Evolutionary conservation across 1,140 invertebrate species (phyloP).

Genomic region (Zaprionus ghesquierei): DNA sequence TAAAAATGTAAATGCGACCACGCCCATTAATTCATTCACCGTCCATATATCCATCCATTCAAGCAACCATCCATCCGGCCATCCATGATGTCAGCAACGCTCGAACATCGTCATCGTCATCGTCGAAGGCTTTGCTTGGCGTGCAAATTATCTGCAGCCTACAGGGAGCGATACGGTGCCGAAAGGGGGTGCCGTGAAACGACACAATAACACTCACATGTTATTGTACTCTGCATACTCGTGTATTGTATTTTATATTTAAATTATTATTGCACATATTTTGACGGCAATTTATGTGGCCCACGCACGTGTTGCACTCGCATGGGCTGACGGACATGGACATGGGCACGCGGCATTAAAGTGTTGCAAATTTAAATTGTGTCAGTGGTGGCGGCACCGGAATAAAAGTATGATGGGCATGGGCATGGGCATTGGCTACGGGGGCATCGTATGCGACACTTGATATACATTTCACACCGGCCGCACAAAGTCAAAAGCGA

Average conservation of each 20-base stretch:
- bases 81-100: slow-evolving; percentile 42
- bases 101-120: slow-evolving; percentile 11
- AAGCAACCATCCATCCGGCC: slow-evolving; percentile 10
- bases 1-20: slow-evolving; percentile 63
- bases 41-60: slow-evolving; percentile 1
- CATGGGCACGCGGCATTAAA: slow-evolving; percentile 19
- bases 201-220: slow-evolving; percentile 43
- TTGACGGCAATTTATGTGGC: slow-evolving; percentile 59
- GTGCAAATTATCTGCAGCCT: slow-evolving; percentile 26
- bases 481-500: slow-evolving; percentile 30
- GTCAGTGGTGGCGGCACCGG: slow-evolving; percentile 50
- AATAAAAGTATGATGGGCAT: slow-evolving; percentile 29
- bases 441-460: slow-evolving; percentile 41
- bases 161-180: slow-evolving; percentile 8
- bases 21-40: slow-evolving; percentile 25
- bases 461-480: slow-evolving; percentile 62
- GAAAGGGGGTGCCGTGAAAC: slow-evolving; percentile 23
- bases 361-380: slow-evolving; percentile 61
- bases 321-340: background rate
- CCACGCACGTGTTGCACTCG: slow-evolving; percentile 63
- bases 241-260: slow-evolving; percentile 57
- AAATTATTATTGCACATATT: slow-evolving; percentile 71
- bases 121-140: slow-evolving; percentile 27
- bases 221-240: slow-evolving; percentile 37
- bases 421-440: slow-evolving; percentile 14